Evolutionary conservation across 1,140 invertebrate species (phyloP), one percentile per base, ranked within the genome.

Genomic region (Macrobrachium nipponense): DNA sequence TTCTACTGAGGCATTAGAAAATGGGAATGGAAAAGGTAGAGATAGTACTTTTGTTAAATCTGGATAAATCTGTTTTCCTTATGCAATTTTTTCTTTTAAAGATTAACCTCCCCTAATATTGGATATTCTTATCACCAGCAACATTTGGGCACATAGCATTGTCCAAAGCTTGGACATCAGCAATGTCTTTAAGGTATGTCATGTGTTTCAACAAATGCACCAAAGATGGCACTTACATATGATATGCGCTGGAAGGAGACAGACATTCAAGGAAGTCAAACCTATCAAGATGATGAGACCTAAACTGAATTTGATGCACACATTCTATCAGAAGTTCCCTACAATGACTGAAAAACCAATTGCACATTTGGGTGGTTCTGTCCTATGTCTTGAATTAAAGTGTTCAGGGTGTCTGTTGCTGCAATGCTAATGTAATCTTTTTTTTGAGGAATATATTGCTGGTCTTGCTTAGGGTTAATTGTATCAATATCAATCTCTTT

Each of bases 111-210:
- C 20, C 12, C 7, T 8, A 73, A 23, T 73, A 8, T 7, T 73
- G 2, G 7, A 73, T 73, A 73, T n/a, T 73, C 70, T 12, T 73
- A 73, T 73, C 70, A 73, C 70, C 27, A 73, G 3, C 14, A n/a
- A 36, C 70, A n/a, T 73, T 73, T 23, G 70, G 70, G 70, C 70
- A 73, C 20, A 23, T 73, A 36, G 70, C 70, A 73, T 73, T 73
- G 70, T 73, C 70, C 70, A 73, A n/a, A 73, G 23, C 27, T 36
- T 73, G 70, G 5, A 73, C 15, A 27, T 12, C 70, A 23, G 23
- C 70, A 73, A 73, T 73, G 27, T 73, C 70, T 73, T 73, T 73
- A 23, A 73, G n/a, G n/a, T n/a, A n/a, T n/a, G n/a, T n/a, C n/a
- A n/a, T n/a, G n/a, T n/a, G n/a, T n/a, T n/a, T n/a, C n/a, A n/a